Evolutionary conservation across 2,888 invertebrate genomes (phyloP), one percentile per base, ranked within the genome.

Genomic region (Protonemura montana): DNA sequence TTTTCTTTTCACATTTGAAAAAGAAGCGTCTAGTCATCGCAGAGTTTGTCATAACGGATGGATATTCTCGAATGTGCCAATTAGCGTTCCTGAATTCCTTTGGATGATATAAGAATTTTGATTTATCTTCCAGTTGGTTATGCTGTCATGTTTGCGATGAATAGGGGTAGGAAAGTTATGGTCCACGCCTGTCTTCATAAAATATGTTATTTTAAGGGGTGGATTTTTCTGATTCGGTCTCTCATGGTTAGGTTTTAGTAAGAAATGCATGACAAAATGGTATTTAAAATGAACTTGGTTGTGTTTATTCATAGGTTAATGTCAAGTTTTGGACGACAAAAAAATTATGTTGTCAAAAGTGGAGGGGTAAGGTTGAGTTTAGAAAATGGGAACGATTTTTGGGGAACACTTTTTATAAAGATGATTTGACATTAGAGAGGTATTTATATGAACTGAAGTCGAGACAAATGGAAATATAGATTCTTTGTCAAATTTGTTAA

Each of bases 161-260:
- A 59, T 59, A 59, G 59, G 59, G 59, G 59, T 59, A 21, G 59
- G 21, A 13, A 59, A 59, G 6, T 59, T 59, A 59, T 59, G 59
- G 16, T 59, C 59, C 59, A 59, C 59, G 59, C 59, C 59, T 21
- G 59, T 59, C 59, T 21, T 21, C 6, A 13, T 59, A 59, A n/a
- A n/a, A 59, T 59, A 21, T 59, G 59, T 59, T 59, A 59, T 59
- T 59, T 59, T 59, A 59, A 59, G 59, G 59, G 59, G 59, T 59
- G 59, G 59, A 21, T 7, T 59, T 59, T 59, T 59, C n/a, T 41
- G 41, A 59, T 59, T 13, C 59, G 7, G 16, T 7, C 59, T 59
- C 59, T 10, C 59, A 21, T 59, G 35, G 59, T 59, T 10, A 21
- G 59, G n/a, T n/a, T n/a, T n/a, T n/a, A n/a, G n/a, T n/a, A n/a